Evolutionary conservation across 2,113 vertebrate species (phyloP), one percentile per base, ranked within the genome.

Genomic region (Phocoena phocoena): DNA sequence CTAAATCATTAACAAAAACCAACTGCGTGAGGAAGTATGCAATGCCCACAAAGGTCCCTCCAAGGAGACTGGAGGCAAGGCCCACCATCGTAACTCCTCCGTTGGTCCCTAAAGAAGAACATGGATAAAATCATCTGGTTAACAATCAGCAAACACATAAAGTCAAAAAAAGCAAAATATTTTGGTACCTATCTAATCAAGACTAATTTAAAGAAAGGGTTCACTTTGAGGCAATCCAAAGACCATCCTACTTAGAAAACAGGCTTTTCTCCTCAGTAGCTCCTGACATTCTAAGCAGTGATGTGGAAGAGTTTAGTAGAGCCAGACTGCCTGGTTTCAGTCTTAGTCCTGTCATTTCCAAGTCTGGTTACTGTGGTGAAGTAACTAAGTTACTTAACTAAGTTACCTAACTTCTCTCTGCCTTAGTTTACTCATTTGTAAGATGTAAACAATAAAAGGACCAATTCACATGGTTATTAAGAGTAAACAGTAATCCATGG

Each of bases 51-150:
- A 97, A 73, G 12, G 99, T 97, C 41, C 99, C 99, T 2, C 99
- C 99, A 2, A 99, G 98, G 60, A 99, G 98, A 98, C 99, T 99
- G 93, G 99, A 99, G 18, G 98, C 68, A 73, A 99, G 96, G 79
- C 99, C 99, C 67, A 99, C 98, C 0, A 98, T 8, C 2, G 99
- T 99, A 33, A 99, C 97, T 4, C 99, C 99, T 91, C 99, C 99
- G 8, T 99, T 99, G 3, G 99, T 99, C 89, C 99, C 99, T 99
- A 98, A 93, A 96, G n/a, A 67, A 98, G 68, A 95, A 95, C 1
- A 86, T 0, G 15, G 13, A 73, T 12, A 92, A 96, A 93, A 87
- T 15, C 58, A 53, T 58, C 28, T 21, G 14, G 55, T 87, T 91
- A 97, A 90, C 10, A 74, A 77, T 79, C 70, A 85, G 38, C 65